phyloP scores from a whole-genome alignment of 2,797 vertebrate species.

The Pantherophis vulpinus region DNA sequence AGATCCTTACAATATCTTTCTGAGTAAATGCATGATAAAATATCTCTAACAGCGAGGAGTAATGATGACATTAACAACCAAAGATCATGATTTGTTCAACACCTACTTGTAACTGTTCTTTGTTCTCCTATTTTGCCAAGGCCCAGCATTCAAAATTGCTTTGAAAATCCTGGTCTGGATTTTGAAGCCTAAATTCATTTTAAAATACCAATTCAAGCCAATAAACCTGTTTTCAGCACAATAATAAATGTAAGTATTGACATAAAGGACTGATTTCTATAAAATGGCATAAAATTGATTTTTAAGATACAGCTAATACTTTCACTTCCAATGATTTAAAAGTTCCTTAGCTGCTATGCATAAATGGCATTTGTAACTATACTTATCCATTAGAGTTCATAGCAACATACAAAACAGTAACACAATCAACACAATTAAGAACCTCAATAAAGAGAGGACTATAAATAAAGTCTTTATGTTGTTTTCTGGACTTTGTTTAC shows the following conservation, averaged over 20 bases:
- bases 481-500: conserved; percentile 26
- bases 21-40: not conserved
- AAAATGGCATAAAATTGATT: not conserved
- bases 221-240: not conserved
- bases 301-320: not conserved
- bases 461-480: not conserved
- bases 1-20: not conserved
- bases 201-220: conserved; percentile 5
- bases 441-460: conserved; percentile 27
- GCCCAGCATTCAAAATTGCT: not conserved
- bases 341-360: not conserved
- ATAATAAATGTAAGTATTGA: not conserved
- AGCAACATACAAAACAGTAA: conserved; percentile 19
- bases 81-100: not conserved
- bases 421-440: conserved; percentile 1
- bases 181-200: not conserved
- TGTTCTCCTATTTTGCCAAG: not conserved
- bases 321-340: not conserved
- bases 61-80: not conserved
- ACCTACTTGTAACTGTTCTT: not conserved
- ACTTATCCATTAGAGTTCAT: conserved; percentile 22
- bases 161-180: not conserved
- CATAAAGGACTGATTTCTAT: not conserved
- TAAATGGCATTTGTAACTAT: not conserved
- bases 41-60: not conserved